These are phyloP conservation scores for Dendrolimus kikuchii DNA, from an alignment of 1,140 invertebrate genomes.

Conservation along the genomic window DNA sequence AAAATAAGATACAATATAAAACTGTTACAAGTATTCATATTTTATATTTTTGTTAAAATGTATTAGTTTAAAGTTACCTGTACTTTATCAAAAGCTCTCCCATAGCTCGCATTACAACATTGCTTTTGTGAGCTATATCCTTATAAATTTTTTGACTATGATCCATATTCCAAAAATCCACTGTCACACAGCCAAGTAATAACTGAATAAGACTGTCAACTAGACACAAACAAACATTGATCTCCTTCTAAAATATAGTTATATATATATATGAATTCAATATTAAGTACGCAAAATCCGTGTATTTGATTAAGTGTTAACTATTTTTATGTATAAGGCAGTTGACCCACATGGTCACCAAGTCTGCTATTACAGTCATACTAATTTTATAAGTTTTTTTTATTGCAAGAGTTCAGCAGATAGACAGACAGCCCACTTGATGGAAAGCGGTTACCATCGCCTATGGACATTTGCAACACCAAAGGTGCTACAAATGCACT, in stretches of 20 bases:
- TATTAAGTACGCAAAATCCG: not conserved
- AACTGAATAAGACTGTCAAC: slow-evolving; percentile 40
- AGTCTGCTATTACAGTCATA: too few relatives aligned
- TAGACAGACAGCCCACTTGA: too few relatives aligned
- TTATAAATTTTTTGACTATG: slow-evolving; percentile 48
- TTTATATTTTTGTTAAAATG: not conserved
- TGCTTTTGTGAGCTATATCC: slow-evolving; percentile 56
- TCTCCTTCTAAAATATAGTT: slow-evolving; percentile 37
- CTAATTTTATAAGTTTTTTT: too few relatives aligned
- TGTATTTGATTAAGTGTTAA: not conserved
- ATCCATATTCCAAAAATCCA: slow-evolving; percentile 44
- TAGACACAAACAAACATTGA: slow-evolving; percentile 40
- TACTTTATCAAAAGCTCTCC: slow-evolving; percentile 68
- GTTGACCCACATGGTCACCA: too few relatives aligned
- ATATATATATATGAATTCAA: not conserved
- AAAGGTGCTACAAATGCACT: too few relatives aligned
- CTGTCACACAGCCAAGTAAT: slow-evolving; percentile 40
- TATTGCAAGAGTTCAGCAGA: too few relatives aligned
- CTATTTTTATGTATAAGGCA: too few relatives aligned
- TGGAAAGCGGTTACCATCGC: too few relatives aligned
- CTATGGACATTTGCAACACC: too few relatives aligned
- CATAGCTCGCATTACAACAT: slow-evolving; percentile 50
- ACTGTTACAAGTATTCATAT: too few relatives aligned
- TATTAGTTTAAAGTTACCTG: slow-evolving; percentile 36
- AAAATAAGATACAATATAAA: too few relatives aligned